These are phyloP conservation scores for Argentina silus DNA, from an alignment of 2,797 vertebrate genomes.

Conservation along the genomic window DNA sequence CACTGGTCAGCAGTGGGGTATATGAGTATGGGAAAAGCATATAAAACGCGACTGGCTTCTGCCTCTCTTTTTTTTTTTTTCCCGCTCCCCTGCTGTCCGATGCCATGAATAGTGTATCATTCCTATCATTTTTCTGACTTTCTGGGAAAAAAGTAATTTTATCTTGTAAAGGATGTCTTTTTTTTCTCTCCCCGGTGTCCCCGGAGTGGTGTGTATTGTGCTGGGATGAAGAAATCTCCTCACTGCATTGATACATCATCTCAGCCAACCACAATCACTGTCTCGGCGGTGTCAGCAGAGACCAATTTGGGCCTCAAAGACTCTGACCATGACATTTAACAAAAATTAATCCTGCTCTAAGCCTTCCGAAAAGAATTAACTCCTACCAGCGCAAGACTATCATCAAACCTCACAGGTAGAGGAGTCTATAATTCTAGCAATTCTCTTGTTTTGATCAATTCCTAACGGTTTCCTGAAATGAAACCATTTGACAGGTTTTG, in stretches of 20 bases:
- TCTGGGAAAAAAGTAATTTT: conserved; percentile 76
- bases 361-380: conserved; percentile 56
- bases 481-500: conserved; percentile 47
- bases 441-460: conserved; percentile 49
- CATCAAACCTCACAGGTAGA: conserved; percentile 20
- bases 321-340: conserved; percentile 68
- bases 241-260: conserved; percentile 71
- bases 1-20: conserved; percentile 85
- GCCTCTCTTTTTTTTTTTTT: conserved; percentile 26
- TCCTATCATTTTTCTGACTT: conserved; percentile 75
- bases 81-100: conserved; percentile 50
- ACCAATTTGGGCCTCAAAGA: conserved; percentile 64
- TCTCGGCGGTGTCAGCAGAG: conserved; percentile 62
- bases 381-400: conserved; percentile 24
- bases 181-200: conserved; percentile 35
- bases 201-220: conserved; percentile 61
- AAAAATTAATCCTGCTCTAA: conserved; percentile 60
- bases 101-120: conserved; percentile 74
- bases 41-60: conserved; percentile 56
- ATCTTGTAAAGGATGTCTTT: conserved; percentile 70
- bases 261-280: conserved; percentile 64
- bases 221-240: conserved; percentile 61
- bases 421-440: conserved; percentile 17
- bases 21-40: conserved; percentile 59
- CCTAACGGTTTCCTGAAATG: conserved; percentile 11